Base-by-base conservation (phyloP, 2,797 vertebrate genomes). In the Fistularia tabacaria region DNA sequence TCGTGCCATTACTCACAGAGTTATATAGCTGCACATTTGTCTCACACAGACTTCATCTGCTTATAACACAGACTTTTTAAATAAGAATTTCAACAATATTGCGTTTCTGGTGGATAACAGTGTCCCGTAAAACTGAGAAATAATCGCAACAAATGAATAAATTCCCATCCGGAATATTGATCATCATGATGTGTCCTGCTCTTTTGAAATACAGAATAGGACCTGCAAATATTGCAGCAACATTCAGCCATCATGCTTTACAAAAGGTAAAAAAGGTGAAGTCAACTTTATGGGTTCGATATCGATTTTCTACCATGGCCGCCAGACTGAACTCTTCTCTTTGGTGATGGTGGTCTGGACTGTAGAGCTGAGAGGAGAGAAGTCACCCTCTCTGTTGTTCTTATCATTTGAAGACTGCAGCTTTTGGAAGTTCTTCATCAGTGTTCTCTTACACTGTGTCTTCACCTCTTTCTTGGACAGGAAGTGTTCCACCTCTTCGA, bases 221-320 rank as follows among this genome's bases (percentile, higher is more conserved):
- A 48, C 6, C 36, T 69, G 67, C 54, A 71, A 76, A 77, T 76
- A 68, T 79, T 59, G 62, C 68, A 69, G 55, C 49, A 59, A 61
- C 55, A 46, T 10, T 43, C 3, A 62, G 2, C 25, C 25, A 25
- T 3, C 25, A 56, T 41, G 66, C 75, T 83, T 80, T 51, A 74
- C 47, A 70, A 79, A 84, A 84, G 73, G 50, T 1, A 40, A 46
- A 36, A 51, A 25, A 41, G 38, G 6, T 7, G 8, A 15, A 0
- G 9, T 37, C 7, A 38, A n/a, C 38, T 39, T 10, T n/a, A 6
- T 14, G 15, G 7, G 39, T 40, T 8, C 12, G 14, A 13, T 55
- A 9, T 48, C 25, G 10, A 15, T 6, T 25, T 44, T 82, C 81
- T 84, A 86, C 85, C 86, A 89, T 1, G 83, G 85, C 65, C 86